A percentile compares a stretch with the other conserved stretches of the same genome.
Evolutionary conservation across 1,140 invertebrate species (phyloP).

Genomic region (Rhopalosiphum maidis): DNA sequence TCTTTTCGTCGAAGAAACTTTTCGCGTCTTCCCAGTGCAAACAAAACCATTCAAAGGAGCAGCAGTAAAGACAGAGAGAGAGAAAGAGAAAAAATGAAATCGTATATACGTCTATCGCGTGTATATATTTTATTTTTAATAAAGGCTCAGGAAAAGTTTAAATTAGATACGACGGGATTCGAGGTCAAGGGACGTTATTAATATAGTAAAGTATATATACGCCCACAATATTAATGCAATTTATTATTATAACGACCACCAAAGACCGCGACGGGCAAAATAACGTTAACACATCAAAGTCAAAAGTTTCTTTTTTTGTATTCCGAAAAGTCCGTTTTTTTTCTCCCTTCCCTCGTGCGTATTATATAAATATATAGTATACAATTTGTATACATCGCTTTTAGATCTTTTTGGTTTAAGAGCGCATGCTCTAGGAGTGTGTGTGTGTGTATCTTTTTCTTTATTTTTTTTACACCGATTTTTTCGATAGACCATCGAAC

Average conservation of each 20-base stretch:
- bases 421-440: neutral
- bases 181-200: constrained; percentile 50
- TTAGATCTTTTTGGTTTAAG: constrained; percentile 40
- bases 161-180: constrained; percentile 44
- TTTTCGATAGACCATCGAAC: constrained; percentile 11
- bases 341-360: neutral
- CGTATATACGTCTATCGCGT: neutral
- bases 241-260: constrained; percentile 44
- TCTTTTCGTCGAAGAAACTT: constrained; percentile 37
- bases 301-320: constrained; percentile 27
- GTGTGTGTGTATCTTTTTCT: neutral
- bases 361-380: constrained; percentile 25
- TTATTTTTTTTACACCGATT: constrained; percentile 23
- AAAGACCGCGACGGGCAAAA: constrained; percentile 33
- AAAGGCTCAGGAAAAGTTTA: constrained; percentile 46
- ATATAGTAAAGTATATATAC: constrained; percentile 33
- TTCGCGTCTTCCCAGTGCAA: constrained; percentile 24
- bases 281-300: constrained; percentile 52
- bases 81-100: constrained; percentile 13
- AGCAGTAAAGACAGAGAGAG: neutral
- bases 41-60: constrained; percentile 46
- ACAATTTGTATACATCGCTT: constrained; percentile 40
- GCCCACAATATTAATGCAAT: constrained; percentile 37
- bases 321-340: constrained; percentile 22
- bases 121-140: constrained; percentile 34